Evolutionary conservation across 2,888 invertebrate species (phyloP).

Genomic region (Nemapogon koenigi): DNA sequence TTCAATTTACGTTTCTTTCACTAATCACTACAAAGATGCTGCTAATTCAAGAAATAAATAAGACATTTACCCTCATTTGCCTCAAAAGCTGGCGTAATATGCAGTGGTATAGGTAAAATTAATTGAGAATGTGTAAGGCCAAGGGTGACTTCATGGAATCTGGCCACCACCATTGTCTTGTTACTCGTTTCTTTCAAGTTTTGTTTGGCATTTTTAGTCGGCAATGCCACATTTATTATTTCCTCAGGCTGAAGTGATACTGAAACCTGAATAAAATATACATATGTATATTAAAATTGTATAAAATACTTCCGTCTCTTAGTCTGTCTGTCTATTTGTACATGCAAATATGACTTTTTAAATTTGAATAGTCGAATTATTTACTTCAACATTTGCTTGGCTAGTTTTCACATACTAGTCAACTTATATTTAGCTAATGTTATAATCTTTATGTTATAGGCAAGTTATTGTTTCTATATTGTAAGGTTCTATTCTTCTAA

Average conservation of each 20-base stretch:
- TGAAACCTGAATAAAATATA: constrained; percentile 59
- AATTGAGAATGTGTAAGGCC: constrained; percentile 88
- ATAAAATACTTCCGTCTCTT: neutral
- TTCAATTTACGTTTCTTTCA: neutral
- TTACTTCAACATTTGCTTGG: too few relatives aligned
- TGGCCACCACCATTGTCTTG: constrained; percentile 79
- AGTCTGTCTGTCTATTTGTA: too few relatives aligned
- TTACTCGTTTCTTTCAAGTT: constrained; percentile 54
- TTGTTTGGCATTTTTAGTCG: constrained; percentile 30
- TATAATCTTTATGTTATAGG: too few relatives aligned
- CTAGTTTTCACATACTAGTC: too few relatives aligned
- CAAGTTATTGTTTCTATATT: too few relatives aligned
- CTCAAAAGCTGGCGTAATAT: constrained; percentile 94
- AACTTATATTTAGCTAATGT: too few relatives aligned
- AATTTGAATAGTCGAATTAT: too few relatives aligned
- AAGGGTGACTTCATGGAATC: constrained; percentile 92
- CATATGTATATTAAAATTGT: neutral
- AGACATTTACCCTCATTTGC: constrained; percentile 83
- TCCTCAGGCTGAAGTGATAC: constrained; percentile 97
- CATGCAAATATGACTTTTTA: too few relatives aligned
- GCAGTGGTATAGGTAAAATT: constrained; percentile 91
- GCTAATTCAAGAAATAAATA: neutral
- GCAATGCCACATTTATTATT: constrained; percentile 52
- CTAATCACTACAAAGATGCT: neutral
- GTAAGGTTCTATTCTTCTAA: too few relatives aligned